A percentile compares a stretch with the other conserved stretches of the same genome.
phyloP scores from a whole-genome alignment of 2,888 invertebrate genomes.

The Epiblema foenella region DNA sequence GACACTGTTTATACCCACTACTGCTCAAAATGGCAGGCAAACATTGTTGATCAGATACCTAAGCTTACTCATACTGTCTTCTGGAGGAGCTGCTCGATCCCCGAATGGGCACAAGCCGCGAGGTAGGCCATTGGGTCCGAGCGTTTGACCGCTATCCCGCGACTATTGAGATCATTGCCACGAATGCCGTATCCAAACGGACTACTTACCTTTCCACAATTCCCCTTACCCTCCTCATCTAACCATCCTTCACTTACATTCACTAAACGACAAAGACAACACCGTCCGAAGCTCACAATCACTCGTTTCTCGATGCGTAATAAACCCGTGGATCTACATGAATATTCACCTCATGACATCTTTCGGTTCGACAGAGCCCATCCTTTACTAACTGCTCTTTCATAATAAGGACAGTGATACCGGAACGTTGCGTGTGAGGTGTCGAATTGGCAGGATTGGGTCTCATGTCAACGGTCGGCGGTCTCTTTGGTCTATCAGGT shows the following conservation, averaged over 20 bases:
- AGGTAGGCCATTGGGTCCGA: constrained; percentile 30
- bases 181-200: constrained; percentile 54
- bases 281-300: not conserved
- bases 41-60: not conserved
- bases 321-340: constrained; percentile 7
- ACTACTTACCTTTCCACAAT: constrained; percentile 46
- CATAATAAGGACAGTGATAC: constrained; percentile 12
- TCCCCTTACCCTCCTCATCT: not conserved
- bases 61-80: not conserved
- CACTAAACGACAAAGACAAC: constrained; percentile 27
- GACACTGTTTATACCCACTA: too few species aligned
- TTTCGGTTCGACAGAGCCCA: constrained; percentile 6
- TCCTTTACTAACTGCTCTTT: constrained; percentile 18
- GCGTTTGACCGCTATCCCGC: constrained; percentile 42
- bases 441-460: constrained; percentile 13
- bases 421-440: constrained; percentile 4
- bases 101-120: constrained; percentile 7
- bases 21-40: constrained; percentile 18
- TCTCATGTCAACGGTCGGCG: constrained; percentile 64
- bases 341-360: not conserved
- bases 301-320: not conserved
- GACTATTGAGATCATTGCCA: constrained; percentile 61
- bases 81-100: not conserved
- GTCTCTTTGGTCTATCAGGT: constrained; percentile 65
- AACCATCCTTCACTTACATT: constrained; percentile 27